phyloP scores from a whole-genome alignment of 2,888 invertebrate genomes.

The Scrobipalpa costella region DNA sequence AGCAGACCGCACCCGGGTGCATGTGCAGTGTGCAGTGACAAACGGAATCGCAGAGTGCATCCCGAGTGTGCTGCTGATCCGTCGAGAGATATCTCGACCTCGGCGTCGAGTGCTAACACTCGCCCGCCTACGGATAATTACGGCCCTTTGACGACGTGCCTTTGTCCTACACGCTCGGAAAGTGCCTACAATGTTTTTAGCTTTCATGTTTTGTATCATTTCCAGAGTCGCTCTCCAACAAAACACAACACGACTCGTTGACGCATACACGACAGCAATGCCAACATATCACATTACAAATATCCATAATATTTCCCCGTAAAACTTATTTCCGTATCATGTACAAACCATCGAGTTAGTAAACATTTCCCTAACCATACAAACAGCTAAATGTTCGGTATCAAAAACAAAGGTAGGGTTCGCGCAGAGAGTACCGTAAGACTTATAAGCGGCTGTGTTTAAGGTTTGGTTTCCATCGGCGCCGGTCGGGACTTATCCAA shows the following conservation, averaged over 20 bases:
- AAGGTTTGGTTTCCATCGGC: constrained; percentile 59
- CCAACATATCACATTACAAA: constrained; percentile 18
- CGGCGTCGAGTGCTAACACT: constrained; percentile 74
- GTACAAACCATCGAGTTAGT: constrained; percentile 29
- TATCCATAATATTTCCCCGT: constrained; percentile 26
- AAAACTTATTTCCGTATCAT: constrained; percentile 31
- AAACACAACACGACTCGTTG: constrained; percentile 23
- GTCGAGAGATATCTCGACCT: constrained; percentile 76
- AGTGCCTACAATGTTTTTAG: constrained; percentile 60
- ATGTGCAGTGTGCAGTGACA: constrained; percentile 60
- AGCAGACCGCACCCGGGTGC: constrained; percentile 66
- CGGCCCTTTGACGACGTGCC: constrained; percentile 70
- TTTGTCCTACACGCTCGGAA: constrained; percentile 58
- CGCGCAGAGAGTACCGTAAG: constrained; percentile 39
- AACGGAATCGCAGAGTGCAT: constrained; percentile 79
- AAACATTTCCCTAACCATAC: constrained; percentile 45
- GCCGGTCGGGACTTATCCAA: constrained; percentile 65
- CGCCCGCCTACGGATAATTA: constrained; percentile 74
- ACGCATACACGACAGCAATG: constrained; percentile 6
- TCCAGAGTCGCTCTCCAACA: constrained; percentile 29
- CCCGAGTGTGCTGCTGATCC: constrained; percentile 78
- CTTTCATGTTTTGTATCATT: constrained; percentile 41
- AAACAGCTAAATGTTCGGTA: constrained; percentile 44
- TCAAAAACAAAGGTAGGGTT: constrained; percentile 43
- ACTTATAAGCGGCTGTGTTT: constrained; percentile 50